A percentile compares a stretch with the other conserved stretches of the same genome.
phyloP scores from a whole-genome alignment of 2,797 vertebrate species.

The Onychomys torridus region DNA sequence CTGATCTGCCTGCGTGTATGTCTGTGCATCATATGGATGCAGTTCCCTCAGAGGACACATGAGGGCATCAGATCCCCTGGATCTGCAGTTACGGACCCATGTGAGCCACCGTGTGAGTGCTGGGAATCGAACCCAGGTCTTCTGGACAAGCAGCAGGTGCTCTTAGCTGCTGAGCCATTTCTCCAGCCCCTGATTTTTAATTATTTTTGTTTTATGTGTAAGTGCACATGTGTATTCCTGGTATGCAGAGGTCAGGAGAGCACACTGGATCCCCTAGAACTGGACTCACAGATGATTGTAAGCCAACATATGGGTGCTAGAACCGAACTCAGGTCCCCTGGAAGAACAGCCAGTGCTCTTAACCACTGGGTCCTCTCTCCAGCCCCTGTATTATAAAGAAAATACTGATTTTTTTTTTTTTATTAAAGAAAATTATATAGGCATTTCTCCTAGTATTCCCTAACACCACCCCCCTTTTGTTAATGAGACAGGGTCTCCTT shows the following conservation, averaged over 20 bases:
- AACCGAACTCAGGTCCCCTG: not conserved
- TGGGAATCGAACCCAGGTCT: not conserved
- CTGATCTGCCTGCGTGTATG: not conserved
- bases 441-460: not conserved
- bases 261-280: not conserved
- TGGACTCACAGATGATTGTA: not conserved
- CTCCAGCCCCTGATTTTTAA: not conserved
- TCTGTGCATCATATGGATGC: not conserved
- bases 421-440: not conserved
- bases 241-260: not conserved
- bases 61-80: not conserved
- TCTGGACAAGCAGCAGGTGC: not conserved
- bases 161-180: not conserved
- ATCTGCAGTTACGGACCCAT: not conserved
- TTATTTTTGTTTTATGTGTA: not conserved
- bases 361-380: not conserved
- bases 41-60: not conserved
- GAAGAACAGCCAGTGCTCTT: not conserved
- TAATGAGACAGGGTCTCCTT: not conserved
- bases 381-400: not conserved
- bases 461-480: not conserved
- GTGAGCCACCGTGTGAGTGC: not conserved
- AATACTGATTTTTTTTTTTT: not conserved
- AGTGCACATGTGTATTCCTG: not conserved
- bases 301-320: not conserved